Evolutionary conservation across 2,888 invertebrate species (phyloP), one percentile per base, ranked within the genome.

Genomic region (Hyalella azteca): DNA sequence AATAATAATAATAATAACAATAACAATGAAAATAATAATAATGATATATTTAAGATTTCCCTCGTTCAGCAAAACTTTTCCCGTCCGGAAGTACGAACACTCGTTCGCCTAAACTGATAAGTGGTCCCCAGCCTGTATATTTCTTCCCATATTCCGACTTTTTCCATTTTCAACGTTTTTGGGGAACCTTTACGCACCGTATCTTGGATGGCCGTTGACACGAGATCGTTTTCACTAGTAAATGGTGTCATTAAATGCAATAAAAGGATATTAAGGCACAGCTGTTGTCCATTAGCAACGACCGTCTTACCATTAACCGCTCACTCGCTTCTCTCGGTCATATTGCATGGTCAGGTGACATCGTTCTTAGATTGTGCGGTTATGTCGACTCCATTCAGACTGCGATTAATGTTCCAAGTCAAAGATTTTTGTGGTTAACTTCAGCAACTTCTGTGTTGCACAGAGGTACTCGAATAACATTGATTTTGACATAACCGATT

Each of bases 121-220:
- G 54, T 29, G 54, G 22, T 26, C 54, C 29, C 29, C 26, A 26
- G 29, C 9, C 54, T 29, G 54, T 54, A 54, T 22, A 54, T 13
- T 54, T 26, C 29, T 29, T 29, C 1, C 54, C 54, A 29, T 26
- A 54, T 26, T 54, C 29, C 0, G 54, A 29, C 54, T 54, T 29
- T 22, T 29, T 54, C 26, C 9, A 11, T 54, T 29, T 54, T 54
- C 54, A 54, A n/a, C n/a, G n/a, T n/a, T 54, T 26, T 54, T 29
- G 29, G 26, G 26, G 19, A 26, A 11, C 29, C 26, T 54, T 54
- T 11, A 29, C 22, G 54, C 54, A 29, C 29, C 54, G 54, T 54
- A 54, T 54, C 29, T 54, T 54, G 54, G 29, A 54, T 22, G 54
- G 54, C 29, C 54, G 54, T 54, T 54, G 54, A 29, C 54, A 22